Percentiles rank a stretch among this genome's conserved stretches.
Evolutionary conservation across 2,888 invertebrate genomes (phyloP).

Genomic region (Zonitis immaculata): DNA sequence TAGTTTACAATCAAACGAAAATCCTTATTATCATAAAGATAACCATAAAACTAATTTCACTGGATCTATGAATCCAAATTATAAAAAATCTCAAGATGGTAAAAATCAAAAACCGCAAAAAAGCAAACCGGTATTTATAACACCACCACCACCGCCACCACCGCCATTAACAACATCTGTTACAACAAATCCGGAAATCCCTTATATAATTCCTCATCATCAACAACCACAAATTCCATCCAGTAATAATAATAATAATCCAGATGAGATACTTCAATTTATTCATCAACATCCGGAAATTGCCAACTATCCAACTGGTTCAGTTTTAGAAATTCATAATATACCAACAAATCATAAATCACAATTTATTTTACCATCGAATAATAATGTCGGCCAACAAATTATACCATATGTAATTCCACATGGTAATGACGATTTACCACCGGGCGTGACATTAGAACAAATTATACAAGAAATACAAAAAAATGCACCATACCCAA

Average conservation of each 20-base stretch:
- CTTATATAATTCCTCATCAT: conserved; percentile 14
- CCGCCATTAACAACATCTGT: conserved; percentile 15
- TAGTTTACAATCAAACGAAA: conserved; percentile 28
- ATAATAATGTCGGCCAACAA: conserved; percentile 13
- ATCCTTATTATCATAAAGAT: conserved; percentile 32
- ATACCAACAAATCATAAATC: conserved; percentile 22
- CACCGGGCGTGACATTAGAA: conserved; percentile 39
- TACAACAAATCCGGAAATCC: conserved; percentile 8
- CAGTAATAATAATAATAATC: conserved; percentile 37
- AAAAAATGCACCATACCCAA: conserved; percentile 31
- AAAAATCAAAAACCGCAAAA: conserved; percentile 20
- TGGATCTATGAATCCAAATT: conserved; percentile 50
- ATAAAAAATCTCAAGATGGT: conserved; percentile 23
- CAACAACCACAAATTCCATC: conserved; percentile 23
- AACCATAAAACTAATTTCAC: conserved; percentile 45
- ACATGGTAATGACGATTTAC: conserved; percentile 27
- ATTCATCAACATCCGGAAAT: conserved; percentile 47
- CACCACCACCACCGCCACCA: conserved; percentile 23
- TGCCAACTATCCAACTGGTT: conserved; percentile 45
- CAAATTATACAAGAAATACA: conserved; percentile 45
- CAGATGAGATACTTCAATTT: conserved; percentile 44
- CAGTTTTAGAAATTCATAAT: conserved; percentile 45
- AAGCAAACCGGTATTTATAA: conserved; percentile 30
- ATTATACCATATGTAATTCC: conserved; percentile 32
- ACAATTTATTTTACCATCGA: conserved; percentile 3